Evolutionary conservation across 2,888 invertebrate species (phyloP).

Genomic region (Drepanosiphum platanoidis): DNA sequence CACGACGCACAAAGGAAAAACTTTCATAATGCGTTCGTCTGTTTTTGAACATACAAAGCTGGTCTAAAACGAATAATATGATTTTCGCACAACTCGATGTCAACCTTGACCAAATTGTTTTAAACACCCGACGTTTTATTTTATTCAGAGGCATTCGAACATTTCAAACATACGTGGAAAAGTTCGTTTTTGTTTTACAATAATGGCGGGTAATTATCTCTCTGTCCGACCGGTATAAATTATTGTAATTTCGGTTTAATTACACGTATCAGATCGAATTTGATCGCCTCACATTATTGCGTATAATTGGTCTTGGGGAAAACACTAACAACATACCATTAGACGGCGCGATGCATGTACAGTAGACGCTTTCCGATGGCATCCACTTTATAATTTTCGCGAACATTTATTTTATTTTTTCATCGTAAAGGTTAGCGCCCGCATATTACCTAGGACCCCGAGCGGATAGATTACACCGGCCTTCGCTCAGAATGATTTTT

Average conservation of each 20-base stretch:
- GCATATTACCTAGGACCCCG: too few species aligned
- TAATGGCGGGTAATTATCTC: background rate
- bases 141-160: background rate
- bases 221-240: background rate
- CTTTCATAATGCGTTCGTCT: background rate
- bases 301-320: background rate
- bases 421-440: too few species aligned
- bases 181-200: background rate
- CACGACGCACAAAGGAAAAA: too few species aligned
- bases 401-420: too few species aligned
- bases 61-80: background rate
- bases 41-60: too few species aligned
- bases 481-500: too few species aligned
- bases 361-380: too few species aligned
- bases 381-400: too few species aligned
- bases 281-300: background rate
- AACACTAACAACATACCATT: background rate
- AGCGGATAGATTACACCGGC: too few species aligned
- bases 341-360: too few species aligned
- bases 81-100: background rate
- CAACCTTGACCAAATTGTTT: constrained; percentile 18
- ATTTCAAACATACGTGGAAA: background rate
- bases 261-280: background rate
- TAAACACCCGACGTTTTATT: background rate
- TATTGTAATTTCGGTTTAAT: background rate